Percentiles rank a stretch among this genome's conserved stretches.
Conservation (phyloP, 2,797 vertebrate species). For the Poeciliopsis infans region DNA sequence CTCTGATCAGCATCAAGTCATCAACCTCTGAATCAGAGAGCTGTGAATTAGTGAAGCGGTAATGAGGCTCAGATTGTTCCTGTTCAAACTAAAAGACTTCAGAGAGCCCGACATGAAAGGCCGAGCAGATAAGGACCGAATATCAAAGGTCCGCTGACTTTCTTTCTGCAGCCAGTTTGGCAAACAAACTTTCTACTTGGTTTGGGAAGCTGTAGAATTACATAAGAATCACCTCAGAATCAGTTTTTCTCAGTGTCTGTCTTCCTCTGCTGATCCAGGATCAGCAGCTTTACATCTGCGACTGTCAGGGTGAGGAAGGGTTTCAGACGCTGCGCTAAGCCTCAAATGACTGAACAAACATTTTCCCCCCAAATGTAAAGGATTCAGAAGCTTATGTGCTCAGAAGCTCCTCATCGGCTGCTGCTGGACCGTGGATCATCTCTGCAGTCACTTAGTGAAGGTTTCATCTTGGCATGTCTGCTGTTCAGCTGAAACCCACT, state of each 20-base stretch:
- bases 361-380: conserved; percentile 26
- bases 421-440: background rate
- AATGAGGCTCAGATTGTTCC: conserved; percentile 39
- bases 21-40: conserved; percentile 22
- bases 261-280: conserved; percentile 41
- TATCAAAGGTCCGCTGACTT: conserved; percentile 23
- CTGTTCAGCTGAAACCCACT: background rate
- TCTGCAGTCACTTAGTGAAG: background rate
- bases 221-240: conserved; percentile 20
- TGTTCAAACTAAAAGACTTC: conserved; percentile 40
- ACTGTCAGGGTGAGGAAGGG: conserved; percentile 38
- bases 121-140: conserved; percentile 8
- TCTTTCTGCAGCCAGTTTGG: background rate
- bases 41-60: conserved; percentile 16
- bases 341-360: conserved; percentile 18
- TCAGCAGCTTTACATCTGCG: conserved; percentile 54
- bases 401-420: conserved; percentile 9
- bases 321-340: conserved; percentile 36
- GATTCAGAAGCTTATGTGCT: conserved; percentile 43
- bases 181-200: conserved; percentile 38
- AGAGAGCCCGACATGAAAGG: conserved; percentile 51
- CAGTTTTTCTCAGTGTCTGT: conserved; percentile 7
- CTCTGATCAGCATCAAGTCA: conserved; percentile 39
- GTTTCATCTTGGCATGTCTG: background rate
- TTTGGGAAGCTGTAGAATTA: conserved; percentile 19